Conservation (phyloP, 2,888 invertebrate genomes). For the Dendrolimus pini region DNA sequence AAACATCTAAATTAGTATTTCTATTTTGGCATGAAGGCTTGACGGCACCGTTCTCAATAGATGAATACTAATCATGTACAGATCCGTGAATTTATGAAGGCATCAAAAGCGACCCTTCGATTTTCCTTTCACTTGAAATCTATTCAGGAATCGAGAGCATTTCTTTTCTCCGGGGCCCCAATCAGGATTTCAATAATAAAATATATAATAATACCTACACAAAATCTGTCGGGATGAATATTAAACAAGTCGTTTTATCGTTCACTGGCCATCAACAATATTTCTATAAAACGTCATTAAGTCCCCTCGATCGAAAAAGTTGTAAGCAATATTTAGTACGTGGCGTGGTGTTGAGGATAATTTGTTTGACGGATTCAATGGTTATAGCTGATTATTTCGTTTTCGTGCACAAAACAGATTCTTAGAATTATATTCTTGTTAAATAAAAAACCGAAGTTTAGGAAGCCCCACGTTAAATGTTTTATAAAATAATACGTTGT, state of each 20-base stretch:
- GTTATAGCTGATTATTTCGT: not conserved
- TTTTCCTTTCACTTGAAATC: constrained; percentile 64
- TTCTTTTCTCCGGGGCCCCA: constrained; percentile 51
- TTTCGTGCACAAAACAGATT: too few relatives aligned
- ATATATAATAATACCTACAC: constrained; percentile 22
- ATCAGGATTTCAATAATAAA: constrained; percentile 50
- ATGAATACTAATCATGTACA: constrained; percentile 12
- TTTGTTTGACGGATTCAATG: too few relatives aligned
- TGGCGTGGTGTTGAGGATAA: not conserved
- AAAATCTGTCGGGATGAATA: constrained; percentile 55
- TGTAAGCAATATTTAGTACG: not conserved
- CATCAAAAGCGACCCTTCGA: constrained; percentile 61
- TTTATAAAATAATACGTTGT: too few relatives aligned
- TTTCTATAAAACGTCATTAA: not conserved
- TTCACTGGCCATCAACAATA: constrained; percentile 3
- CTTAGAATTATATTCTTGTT: not conserved
- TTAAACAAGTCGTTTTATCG: constrained; percentile 38
- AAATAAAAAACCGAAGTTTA: too few relatives aligned
- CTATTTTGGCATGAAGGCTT: not conserved
- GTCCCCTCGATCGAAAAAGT: not conserved
- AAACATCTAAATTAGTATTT: not conserved
- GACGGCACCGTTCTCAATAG: not conserved
- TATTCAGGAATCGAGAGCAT: constrained; percentile 60
- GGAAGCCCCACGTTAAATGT: too few relatives aligned
- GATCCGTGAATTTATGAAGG: constrained; percentile 57